Conservation (phyloP, 1,140 invertebrate genomes). For the Psilanteris sp. region DNA sequence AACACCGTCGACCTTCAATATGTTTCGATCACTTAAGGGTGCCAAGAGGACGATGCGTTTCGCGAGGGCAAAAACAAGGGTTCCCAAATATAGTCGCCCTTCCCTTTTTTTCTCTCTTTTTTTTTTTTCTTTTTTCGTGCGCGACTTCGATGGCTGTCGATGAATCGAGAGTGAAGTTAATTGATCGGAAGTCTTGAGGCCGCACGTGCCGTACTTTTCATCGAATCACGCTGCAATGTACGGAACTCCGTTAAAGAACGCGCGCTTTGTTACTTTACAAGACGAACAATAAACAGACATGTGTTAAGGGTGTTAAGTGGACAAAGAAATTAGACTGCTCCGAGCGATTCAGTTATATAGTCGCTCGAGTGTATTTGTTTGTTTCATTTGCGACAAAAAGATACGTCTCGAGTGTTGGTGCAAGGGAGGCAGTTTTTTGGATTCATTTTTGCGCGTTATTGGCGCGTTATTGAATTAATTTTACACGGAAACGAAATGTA, state of each 20-base stretch:
- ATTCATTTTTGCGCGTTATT: too few species aligned
- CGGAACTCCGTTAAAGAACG: slow-evolving; percentile 15
- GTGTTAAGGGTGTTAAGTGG: slow-evolving; percentile 14
- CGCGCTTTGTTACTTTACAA: slow-evolving; percentile 18
- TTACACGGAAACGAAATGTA: too few species aligned
- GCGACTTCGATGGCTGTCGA: slow-evolving; percentile 40
- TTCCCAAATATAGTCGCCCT: slow-evolving; percentile 15
- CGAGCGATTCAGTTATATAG: too few species aligned
- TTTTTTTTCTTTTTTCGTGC: not conserved
- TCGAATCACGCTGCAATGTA: slow-evolving; percentile 42
- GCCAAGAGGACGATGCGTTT: slow-evolving; percentile 55
- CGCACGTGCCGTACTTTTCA: slow-evolving; percentile 69
- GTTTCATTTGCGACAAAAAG: slow-evolving; percentile 1
- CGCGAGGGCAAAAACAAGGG: slow-evolving; percentile 29
- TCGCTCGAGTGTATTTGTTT: slow-evolving; percentile 4
- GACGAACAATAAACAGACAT: slow-evolving; percentile 28
- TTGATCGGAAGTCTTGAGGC: slow-evolving; percentile 75
- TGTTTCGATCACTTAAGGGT: slow-evolving; percentile 72
- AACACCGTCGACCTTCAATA: slow-evolving; percentile 74
- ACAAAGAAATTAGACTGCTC: slow-evolving; percentile 40
- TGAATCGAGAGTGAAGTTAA: slow-evolving; percentile 70
- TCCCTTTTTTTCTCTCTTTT: too few species aligned
- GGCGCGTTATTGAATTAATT: too few species aligned
- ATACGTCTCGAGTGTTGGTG: slow-evolving; percentile 1
- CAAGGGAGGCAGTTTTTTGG: too few species aligned